Base-by-base conservation (phyloP, 2,113 vertebrate species). In the Leptobrachium leishanense region DNA sequence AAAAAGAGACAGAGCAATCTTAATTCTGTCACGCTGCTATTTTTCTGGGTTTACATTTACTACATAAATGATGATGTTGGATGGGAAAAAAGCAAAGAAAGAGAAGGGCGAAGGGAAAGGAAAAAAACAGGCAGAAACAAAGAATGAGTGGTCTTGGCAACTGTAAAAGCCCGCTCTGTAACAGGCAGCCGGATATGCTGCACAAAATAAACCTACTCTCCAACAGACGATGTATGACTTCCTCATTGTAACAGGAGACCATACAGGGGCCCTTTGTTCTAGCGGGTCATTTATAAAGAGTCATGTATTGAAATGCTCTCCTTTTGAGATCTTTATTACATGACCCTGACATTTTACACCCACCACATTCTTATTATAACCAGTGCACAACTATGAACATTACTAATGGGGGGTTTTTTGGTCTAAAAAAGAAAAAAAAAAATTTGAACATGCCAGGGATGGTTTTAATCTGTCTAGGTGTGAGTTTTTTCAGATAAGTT, bases 191-290 rank as follows among this genome's bases (percentile, higher is more conserved):
- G 2, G 84, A 83, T 85, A 72, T 59, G 5, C 10, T 54, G 54
- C 82, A 84, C 83, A 85, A 87, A 81, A 87, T 31, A 83, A 53
- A 77, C 46, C 77, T 39, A 57, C 68, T 65, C 44, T 76, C 84
- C 83, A 64, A 70, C 81, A 86, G 74, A 75, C 79, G 81, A 74
- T 72, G 66, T 75, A 75, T 75, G 68, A 79, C 81, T 86, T 84
- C 85, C 85, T 80, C 72, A 75, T 79, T 82, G 67, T 84, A 84
- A 85, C 80, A 81, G 75, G 71, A 86, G 80, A 62, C 44, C 85
- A 68, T 13, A 82, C 62, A 42, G 81, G 66, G 67, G 72, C 20
- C 73, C 69, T 80, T 74, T 76, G 84, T 85, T 81, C 59, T 44
- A 59, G 7, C n/a, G 31, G 20, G 54, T 9, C 64, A 46, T 72